These are phyloP conservation scores for Troides helena DNA, from an alignment of 2,888 invertebrate species.

Conservation along the genomic window DNA sequence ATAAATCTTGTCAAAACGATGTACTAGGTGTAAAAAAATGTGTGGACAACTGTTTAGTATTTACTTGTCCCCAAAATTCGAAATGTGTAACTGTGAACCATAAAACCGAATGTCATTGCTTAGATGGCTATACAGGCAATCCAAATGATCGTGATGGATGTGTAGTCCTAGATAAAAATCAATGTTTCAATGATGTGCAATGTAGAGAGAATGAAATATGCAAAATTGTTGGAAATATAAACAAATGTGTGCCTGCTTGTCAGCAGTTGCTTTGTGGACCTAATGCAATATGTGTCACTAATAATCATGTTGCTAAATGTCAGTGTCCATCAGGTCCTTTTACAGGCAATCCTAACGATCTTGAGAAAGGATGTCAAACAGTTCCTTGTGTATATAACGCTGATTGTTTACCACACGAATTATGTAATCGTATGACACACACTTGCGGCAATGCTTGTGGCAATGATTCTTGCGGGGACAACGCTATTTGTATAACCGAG, in stretches of 20 bases:
- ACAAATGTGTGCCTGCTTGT: conserved; percentile 89
- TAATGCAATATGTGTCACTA: conserved; percentile 91
- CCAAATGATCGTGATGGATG: conserved; percentile 95
- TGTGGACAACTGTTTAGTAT: conserved; percentile 86
- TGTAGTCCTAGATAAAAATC: conserved; percentile 84
- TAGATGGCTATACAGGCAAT: conserved; percentile 91
- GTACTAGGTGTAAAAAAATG: conserved; percentile 92
- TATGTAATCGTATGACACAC: conserved; percentile 91
- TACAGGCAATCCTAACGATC: conserved; percentile 91
- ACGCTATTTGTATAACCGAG: conserved; percentile 93
- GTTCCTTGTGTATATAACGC: conserved; percentile 93
- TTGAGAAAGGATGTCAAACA: conserved; percentile 85
- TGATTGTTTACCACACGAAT: conserved; percentile 88
- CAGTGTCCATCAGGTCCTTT: conserved; percentile 93
- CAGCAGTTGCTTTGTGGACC: conserved; percentile 89
- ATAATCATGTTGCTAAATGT: conserved; percentile 94
- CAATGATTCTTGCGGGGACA: conserved; percentile 90
- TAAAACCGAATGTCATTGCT: conserved; percentile 90
- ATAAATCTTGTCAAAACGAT: conserved; percentile 89
- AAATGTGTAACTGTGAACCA: conserved; percentile 88
- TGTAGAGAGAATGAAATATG: conserved; percentile 92
- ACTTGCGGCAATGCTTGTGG: conserved; percentile 90
- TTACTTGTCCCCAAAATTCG: conserved; percentile 91
- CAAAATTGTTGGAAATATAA: conserved; percentile 79
- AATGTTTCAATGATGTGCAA: conserved; percentile 89